Conservation (phyloP, 2,797 vertebrate species). For the Morus bassanus region DNA sequence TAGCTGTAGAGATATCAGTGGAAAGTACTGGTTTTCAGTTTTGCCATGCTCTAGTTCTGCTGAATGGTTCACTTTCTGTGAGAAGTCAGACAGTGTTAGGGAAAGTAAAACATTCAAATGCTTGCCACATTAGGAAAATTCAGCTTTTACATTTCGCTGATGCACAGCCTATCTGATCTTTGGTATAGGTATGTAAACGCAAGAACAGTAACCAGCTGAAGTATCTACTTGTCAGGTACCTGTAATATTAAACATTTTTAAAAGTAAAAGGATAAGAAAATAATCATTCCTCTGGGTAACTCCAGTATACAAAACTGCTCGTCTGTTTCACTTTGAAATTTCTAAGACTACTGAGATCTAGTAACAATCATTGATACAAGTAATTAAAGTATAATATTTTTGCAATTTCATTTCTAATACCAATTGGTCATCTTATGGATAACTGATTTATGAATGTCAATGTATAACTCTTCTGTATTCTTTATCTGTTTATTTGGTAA, state of each 20-base stretch:
- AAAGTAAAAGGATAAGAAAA: background rate
- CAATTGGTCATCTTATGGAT: background rate
- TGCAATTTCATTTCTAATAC: background rate
- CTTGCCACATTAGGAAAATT: background rate
- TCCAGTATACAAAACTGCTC: background rate
- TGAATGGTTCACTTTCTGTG: background rate
- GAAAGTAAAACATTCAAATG: background rate
- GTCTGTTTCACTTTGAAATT: background rate
- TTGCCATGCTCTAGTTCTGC: background rate
- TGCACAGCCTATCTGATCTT: background rate
- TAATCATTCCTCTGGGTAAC: background rate
- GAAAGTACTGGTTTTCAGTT: background rate
- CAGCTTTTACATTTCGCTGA: conserved; percentile 19
- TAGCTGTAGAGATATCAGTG: background rate
- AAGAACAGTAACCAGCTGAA: background rate
- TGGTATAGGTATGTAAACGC: background rate
- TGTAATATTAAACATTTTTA: background rate
- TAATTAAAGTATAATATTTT: background rate
- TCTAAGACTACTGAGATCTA: background rate
- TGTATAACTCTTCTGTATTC: background rate
- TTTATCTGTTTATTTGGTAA: background rate
- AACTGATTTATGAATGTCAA: background rate
- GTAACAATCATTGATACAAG: background rate
- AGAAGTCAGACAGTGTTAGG: conserved; percentile 21
- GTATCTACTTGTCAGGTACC: background rate